phyloP scores from a whole-genome alignment of 2,113 vertebrate genomes.

The Ifrita kowaldi region DNA sequence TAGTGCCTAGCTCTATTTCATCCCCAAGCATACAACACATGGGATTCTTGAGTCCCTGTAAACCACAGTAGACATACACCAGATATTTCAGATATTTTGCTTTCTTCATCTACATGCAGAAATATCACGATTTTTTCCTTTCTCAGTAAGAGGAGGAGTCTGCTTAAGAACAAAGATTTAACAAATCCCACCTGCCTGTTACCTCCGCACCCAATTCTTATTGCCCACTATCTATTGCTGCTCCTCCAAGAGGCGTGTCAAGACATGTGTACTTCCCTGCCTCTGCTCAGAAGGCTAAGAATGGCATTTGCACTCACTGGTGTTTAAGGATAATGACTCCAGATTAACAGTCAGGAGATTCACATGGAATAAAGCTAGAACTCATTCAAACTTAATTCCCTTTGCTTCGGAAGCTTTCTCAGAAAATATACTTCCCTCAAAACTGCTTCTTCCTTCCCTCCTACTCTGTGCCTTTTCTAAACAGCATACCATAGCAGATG shows the following conservation, averaged over 20 bases:
- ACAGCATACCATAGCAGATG: not conserved
- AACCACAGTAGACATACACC: not conserved
- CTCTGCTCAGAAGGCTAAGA: not conserved
- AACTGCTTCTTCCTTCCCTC: not conserved
- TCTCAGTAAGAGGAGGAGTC: not conserved
- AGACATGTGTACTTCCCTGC: fast-evolving
- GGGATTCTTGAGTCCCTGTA: not conserved
- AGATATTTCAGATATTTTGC: not conserved
- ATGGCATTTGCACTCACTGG: not conserved
- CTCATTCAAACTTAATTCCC: not conserved
- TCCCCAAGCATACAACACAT: not conserved
- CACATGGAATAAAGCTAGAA: not conserved
- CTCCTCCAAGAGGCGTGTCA: not conserved
- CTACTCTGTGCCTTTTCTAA: not conserved
- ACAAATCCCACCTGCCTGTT: not conserved
- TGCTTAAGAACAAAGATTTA: not conserved
- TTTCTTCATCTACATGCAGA: not conserved
- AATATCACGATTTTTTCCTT: not conserved
- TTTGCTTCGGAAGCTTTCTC: not conserved
- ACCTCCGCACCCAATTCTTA: not conserved
- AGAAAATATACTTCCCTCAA: not conserved
- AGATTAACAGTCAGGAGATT: not conserved
- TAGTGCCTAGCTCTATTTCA: not conserved
- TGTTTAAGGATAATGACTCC: not conserved
- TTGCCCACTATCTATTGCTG: not conserved